Evolutionary conservation across 1,140 invertebrate genomes (phyloP), one percentile per base, ranked within the genome.

Genomic region (Stenopsyche tienmushanensis): DNA sequence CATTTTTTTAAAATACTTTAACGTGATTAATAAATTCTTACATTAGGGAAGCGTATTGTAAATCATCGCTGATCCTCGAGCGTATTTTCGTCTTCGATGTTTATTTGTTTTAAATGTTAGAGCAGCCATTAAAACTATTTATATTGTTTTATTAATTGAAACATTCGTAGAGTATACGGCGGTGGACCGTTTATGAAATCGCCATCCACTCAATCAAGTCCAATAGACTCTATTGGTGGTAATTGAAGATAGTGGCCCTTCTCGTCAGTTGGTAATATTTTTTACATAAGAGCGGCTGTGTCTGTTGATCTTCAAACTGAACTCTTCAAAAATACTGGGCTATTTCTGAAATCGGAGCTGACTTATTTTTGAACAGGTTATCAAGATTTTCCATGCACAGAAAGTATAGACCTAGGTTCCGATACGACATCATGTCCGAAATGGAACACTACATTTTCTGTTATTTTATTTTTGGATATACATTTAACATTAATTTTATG

Each of bases 311-410:
- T 7, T 7, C 29, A 34, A 34, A 34, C 13, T 13, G 29, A 13
- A 34, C 5, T 34, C 29, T 49, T 55, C n/a, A 7, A 34, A 24
- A 29, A 17, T 9, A 34, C 47, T n/a, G 1, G 47, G 20, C 25
- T 55, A 34, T 34, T 55, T 55, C 29, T 20, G 47, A 13, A 21
- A 18, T 3, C 17, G 29, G 24, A 15, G 52, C 13, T 29, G 13
- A 34, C 39, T 34, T 55, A 55, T 55, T 55, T 55, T 55, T 25
- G 15, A 55, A n/a, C 52, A 55, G 52, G 52, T 55, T 34, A 34
- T 34, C 13, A 34, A 34, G 13, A 34, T 7, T 34, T 34, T 34
- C 29, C 29, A 13, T 5, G 29, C 13, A 34, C 29, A 13, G 5
- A 7, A 34, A 7, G 29, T 34, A 13, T 7, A 34, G 13, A 34